These are phyloP conservation scores for Chydorus sphaericus DNA, from an alignment of 2,888 invertebrate species.

Conservation along the genomic window DNA sequence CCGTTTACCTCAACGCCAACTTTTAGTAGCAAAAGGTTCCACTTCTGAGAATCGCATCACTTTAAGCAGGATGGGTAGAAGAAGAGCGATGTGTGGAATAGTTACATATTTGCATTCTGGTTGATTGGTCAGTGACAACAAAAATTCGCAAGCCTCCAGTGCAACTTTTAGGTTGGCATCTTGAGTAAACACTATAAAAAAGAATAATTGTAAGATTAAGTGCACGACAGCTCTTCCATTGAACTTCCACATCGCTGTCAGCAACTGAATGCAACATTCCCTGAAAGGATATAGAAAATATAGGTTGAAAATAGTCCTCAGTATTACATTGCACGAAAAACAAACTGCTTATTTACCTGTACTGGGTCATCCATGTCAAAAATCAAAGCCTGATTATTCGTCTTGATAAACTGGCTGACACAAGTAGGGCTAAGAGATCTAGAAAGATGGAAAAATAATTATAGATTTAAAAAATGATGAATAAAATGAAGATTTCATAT, in stretches of 20 bases:
- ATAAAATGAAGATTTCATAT: background rate
- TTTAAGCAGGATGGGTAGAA: conserved; percentile 82
- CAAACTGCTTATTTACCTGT: conserved; percentile 38
- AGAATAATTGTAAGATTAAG: conserved; percentile 51
- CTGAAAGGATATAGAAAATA: conserved; percentile 30
- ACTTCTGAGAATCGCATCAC: conserved; percentile 98
- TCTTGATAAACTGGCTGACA: conserved; percentile 95
- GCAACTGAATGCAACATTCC: conserved; percentile 86
- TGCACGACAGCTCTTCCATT: conserved; percentile 95
- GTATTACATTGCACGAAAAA: background rate
- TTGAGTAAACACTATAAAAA: conserved; percentile 70
- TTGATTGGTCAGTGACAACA: conserved; percentile 92
- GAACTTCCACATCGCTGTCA: conserved; percentile 91
- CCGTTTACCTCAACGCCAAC: conserved; percentile 96
- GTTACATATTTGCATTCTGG: conserved; percentile 83
- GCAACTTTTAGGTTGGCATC: conserved; percentile 88
- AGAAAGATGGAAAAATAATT: conserved; percentile 16
- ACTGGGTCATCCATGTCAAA: conserved; percentile 84
- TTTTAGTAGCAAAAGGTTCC: conserved; percentile 82
- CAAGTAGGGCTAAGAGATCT: conserved; percentile 92
- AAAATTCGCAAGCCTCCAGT: conserved; percentile 97
- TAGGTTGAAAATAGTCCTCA: background rate
- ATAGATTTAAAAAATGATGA: background rate
- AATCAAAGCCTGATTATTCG: conserved; percentile 85
- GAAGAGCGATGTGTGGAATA: conserved; percentile 60